Base-by-base conservation (phyloP, 2,888 invertebrate genomes). In the Bombyx huttoni region DNA sequence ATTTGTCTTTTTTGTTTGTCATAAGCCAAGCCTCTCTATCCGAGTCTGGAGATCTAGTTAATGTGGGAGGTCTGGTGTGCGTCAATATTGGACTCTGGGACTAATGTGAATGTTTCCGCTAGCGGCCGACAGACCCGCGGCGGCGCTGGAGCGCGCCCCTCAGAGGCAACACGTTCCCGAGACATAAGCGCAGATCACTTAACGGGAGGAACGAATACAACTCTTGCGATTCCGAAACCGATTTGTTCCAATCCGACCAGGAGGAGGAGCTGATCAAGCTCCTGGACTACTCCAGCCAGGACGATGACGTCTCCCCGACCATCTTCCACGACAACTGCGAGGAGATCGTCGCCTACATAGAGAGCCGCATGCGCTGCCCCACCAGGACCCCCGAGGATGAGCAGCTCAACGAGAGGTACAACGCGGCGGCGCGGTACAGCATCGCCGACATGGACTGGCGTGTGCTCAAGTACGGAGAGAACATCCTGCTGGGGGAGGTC, bases 241-340 rank as follows among this genome's bases (percentile, higher is more conserved):
- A 94, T 73, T 90, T 93, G 89, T 92, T 93, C 88, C 91, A 92
- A 73, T 94, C 94, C 14, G 94, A 94, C 74, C 93, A 94, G 80
- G 94, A 94, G 71, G 94, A 94, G 61, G 94, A 94, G 80, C 88
- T 94, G 50, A 86, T 94, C 66, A 92, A 92, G 65, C 91, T 94
- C 65, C 87, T 94, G 63, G 93, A 93, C 81, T 92, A 91, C 75
- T 91, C 91, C 63, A 90, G 91, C 61, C 91, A 92, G 68, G 91
- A 91, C 58, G 89, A 91, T 59, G 91, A 91, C 58, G 75, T 88
- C 13, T 87, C 87, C 3, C 83, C 87, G 0, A 78, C 81, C 45
- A 75, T 87, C 59, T 87, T 86, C 60, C 78, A 85, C 54, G 88
- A 87, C 54, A 82, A 83, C 52, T 86, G 87, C 51, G 87, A 87